phyloP scores from a whole-genome alignment of 2,797 vertebrate genomes.

The Oreochromis grahami region DNA sequence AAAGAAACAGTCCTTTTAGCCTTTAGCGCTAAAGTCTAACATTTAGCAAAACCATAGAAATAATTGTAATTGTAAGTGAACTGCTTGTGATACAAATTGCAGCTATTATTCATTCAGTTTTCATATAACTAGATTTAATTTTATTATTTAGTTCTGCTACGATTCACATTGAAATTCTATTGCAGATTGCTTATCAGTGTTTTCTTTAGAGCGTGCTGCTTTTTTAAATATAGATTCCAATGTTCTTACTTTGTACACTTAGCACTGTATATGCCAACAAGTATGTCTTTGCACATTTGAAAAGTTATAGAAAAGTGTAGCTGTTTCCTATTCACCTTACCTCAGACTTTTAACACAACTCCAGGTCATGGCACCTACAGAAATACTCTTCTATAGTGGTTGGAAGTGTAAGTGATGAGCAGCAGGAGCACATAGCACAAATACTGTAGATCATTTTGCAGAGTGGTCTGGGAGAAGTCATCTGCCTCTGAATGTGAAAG shows the following conservation, averaged over 20 bases:
- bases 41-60: not conserved
- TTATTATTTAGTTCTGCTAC: not conserved
- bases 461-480: not conserved
- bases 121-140: not conserved
- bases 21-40: slow-evolving; percentile 11
- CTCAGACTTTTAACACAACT: not conserved
- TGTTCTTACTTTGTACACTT: not conserved
- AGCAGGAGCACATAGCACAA: not conserved
- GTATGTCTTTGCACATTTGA: not conserved
- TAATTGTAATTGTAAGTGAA: not conserved
- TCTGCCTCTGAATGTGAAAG: not conserved
- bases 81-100: not conserved
- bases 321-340: not conserved
- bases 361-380: not conserved
- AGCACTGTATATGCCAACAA: not conserved
- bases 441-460: not conserved
- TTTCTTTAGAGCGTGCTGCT: not conserved
- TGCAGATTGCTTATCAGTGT: not conserved
- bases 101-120: not conserved
- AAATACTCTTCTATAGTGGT: not conserved
- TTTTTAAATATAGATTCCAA: not conserved
- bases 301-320: not conserved
- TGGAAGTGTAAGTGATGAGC: not conserved
- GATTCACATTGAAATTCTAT: not conserved
- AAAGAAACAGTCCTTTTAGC: not conserved